Evolutionary conservation across 2,888 invertebrate species (phyloP).

Genomic region (Pegoplata infirma): DNA sequence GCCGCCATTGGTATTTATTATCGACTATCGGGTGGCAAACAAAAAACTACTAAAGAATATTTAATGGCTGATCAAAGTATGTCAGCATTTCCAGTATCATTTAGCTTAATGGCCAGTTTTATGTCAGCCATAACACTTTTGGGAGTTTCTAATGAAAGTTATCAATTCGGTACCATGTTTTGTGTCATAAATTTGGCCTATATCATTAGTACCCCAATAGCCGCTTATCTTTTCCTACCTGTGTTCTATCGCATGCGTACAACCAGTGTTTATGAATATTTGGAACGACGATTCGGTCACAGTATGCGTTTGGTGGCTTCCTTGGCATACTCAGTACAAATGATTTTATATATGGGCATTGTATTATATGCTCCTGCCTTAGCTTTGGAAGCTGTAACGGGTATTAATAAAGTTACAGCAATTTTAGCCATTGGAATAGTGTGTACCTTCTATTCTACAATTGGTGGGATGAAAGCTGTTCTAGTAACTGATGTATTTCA

Average conservation of each 20-base stretch:
- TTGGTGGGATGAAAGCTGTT: conserved; percentile 95
- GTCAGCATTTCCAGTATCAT: conserved; percentile 89
- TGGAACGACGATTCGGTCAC: conserved; percentile 91
- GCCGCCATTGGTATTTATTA: conserved; percentile 90
- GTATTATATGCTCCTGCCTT: conserved; percentile 97
- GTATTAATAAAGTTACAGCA: conserved; percentile 84
- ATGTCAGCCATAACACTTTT: conserved; percentile 94
- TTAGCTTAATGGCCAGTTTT: conserved; percentile 94
- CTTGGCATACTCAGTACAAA: conserved; percentile 91
- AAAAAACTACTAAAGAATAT: conserved; percentile 93
- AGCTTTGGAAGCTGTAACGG: conserved; percentile 91
- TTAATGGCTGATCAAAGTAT: conserved; percentile 90
- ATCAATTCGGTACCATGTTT: conserved; percentile 89
- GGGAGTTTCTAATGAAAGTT: conserved; percentile 93
- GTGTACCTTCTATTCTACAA: conserved; percentile 91
- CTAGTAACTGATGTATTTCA: conserved; percentile 92
- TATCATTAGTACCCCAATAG: conserved; percentile 87
- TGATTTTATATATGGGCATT: conserved; percentile 94
- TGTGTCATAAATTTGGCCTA: conserved; percentile 87
- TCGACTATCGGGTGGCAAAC: conserved; percentile 91
- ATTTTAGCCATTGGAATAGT: conserved; percentile 85
- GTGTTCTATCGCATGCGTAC: conserved; percentile 90
- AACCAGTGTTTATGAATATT: conserved; percentile 94
- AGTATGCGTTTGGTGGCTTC: conserved; percentile 88
- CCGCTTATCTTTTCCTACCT: conserved; percentile 87